Evolutionary conservation across 2,888 invertebrate genomes (phyloP).

Genomic region (Rhamnusium bicolor): DNA sequence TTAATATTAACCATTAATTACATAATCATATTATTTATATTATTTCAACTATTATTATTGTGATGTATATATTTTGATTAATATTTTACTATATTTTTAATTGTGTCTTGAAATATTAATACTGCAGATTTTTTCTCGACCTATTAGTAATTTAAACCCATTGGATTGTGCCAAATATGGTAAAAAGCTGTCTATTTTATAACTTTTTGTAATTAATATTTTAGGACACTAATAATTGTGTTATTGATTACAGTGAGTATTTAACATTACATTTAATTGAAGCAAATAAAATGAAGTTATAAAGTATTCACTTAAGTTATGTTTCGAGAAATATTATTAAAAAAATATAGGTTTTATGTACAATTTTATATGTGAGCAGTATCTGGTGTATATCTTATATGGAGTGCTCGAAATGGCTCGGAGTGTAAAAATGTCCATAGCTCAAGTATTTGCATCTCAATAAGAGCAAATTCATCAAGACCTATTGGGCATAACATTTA

Average conservation of each 20-base stretch:
- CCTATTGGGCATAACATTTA: no score
- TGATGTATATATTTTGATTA: slow-evolving; percentile 18
- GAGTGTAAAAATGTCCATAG: no score
- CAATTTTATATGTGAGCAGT: no score
- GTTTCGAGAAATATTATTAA: no score
- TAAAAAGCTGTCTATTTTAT: neutral
- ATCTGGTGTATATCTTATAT: no score
- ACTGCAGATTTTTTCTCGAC: neutral
- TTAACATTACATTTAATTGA: neutral
- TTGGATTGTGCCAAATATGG: slow-evolving; percentile 2
- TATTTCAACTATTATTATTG: neutral
- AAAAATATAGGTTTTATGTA: no score
- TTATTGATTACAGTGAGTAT: neutral
- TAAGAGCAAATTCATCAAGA: no score
- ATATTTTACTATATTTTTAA: neutral
- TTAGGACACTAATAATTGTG: neutral
- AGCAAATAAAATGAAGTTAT: neutral
- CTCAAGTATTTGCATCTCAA: no score
- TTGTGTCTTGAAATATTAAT: slow-evolving; percentile 4
- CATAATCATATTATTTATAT: neutral
- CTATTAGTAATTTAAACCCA: neutral
- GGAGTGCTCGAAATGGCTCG: no score
- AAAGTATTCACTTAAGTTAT: neutral
- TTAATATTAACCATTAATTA: no score
- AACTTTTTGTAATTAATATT: slow-evolving; percentile 11